Evolutionary conservation across 2,113 vertebrate species (phyloP).

Genomic region (Bujurquina vittata): DNA sequence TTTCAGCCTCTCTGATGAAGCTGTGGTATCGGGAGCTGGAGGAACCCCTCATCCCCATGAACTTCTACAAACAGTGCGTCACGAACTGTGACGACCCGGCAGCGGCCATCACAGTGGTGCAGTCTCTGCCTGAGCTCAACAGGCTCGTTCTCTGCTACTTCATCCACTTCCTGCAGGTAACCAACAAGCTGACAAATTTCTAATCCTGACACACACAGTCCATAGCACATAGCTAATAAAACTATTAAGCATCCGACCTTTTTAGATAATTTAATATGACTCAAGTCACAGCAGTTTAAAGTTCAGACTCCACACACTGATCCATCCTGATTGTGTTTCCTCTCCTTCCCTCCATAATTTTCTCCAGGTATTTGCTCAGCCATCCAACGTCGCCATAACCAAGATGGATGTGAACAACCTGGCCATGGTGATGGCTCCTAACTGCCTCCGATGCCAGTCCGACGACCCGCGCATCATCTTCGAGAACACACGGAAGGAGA

Average conservation of each 20-base stretch:
- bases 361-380: constrained; percentile 89
- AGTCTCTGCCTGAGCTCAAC: constrained; percentile 88
- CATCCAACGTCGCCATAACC: constrained; percentile 88
- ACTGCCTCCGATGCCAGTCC: constrained; percentile 90
- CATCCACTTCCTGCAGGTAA: constrained; percentile 92
- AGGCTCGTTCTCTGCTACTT: constrained; percentile 90
- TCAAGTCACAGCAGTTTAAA: constrained; percentile 8
- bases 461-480: constrained; percentile 90
- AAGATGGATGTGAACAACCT: constrained; percentile 96
- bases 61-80: constrained; percentile 89
- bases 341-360: background rate
- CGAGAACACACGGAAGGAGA: constrained; percentile 92
- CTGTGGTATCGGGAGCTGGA: constrained; percentile 93
- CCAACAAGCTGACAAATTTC: background rate
- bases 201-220: background rate
- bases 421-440: constrained; percentile 95
- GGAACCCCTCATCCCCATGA: constrained; percentile 89
- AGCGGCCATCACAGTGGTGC: constrained; percentile 86
- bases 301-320: background rate
- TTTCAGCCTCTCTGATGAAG: constrained; percentile 88
- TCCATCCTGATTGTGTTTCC: background rate
- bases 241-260: background rate
- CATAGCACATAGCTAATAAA: background rate
- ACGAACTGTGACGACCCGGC: constrained; percentile 88
- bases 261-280: background rate